Evolutionary conservation across 1,140 invertebrate genomes (phyloP).

Genomic region (Ceratina australensis): DNA sequence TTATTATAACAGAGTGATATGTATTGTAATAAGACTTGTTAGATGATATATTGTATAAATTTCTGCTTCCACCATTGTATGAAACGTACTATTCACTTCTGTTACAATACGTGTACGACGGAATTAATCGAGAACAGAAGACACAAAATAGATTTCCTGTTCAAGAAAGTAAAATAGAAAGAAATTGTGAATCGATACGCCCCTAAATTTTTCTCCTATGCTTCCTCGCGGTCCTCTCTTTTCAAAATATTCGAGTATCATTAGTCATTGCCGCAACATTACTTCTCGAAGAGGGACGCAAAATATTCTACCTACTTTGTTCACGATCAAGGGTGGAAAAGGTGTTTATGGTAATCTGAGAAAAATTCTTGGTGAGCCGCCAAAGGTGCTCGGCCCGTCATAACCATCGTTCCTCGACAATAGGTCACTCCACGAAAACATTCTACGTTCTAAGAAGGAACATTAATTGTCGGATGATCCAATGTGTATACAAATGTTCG

Average conservation of each 20-base stretch:
- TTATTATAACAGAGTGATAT: too few relatives aligned
- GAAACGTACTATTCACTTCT: too few relatives aligned
- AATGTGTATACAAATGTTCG: background rate
- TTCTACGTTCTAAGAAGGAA: conserved; percentile 13
- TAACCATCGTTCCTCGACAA: conserved; percentile 63
- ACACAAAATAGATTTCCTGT: too few relatives aligned
- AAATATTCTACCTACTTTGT: conserved; percentile 66
- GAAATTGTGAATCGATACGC: conserved; percentile 40
- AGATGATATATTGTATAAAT: too few relatives aligned
- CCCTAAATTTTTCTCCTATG: conserved; percentile 57
- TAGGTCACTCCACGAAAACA: conserved; percentile 39
- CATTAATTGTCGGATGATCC: background rate
- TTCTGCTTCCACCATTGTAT: too few relatives aligned
- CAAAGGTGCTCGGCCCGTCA: conserved; percentile 57
- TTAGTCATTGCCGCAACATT: conserved; percentile 68
- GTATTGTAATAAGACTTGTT: too few relatives aligned
- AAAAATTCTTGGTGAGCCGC: conserved; percentile 47
- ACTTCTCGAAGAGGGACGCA: conserved; percentile 55
- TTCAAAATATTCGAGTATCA: conserved; percentile 52
- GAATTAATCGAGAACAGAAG: too few relatives aligned
- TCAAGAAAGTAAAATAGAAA: too few relatives aligned
- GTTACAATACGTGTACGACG: too few relatives aligned
- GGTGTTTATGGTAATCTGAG: conserved; percentile 71
- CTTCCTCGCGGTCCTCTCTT: conserved; percentile 43
- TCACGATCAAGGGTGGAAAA: conserved; percentile 55